Percentiles rank a stretch among this genome's conserved stretches.
phyloP scores from a whole-genome alignment of 1,140 invertebrate genomes.

The Calliphora vicina region DNA sequence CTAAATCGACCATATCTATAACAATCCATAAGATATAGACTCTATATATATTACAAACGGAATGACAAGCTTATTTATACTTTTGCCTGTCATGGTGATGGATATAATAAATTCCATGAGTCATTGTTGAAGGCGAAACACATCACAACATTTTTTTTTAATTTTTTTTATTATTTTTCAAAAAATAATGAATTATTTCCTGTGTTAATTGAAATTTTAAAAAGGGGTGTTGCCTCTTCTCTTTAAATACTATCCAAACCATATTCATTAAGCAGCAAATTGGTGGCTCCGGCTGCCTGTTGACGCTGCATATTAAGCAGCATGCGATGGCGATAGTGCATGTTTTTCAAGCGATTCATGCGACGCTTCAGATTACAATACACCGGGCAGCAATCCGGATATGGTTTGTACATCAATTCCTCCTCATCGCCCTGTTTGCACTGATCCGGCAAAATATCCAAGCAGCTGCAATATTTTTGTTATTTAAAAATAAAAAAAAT shows the following conservation, averaged over 20 bases:
- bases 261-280: slow-evolving; percentile 27
- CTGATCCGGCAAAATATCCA: slow-evolving; percentile 60
- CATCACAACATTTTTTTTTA: no score
- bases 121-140: no score
- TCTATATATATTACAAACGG: no score
- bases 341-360: slow-evolving; percentile 57
- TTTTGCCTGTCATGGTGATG: no score
- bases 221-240: not conserved
- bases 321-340: slow-evolving; percentile 58
- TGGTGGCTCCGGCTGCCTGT: slow-evolving; percentile 23
- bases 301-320: slow-evolving; percentile 53
- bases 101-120: no score
- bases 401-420: slow-evolving; percentile 61
- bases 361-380: slow-evolving; percentile 60
- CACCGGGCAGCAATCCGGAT: slow-evolving; percentile 59
- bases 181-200: no score
- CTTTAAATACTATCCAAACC: slow-evolving; percentile 24
- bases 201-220: no score
- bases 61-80: no score
- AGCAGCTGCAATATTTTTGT: slow-evolving; percentile 45
- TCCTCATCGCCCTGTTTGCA: slow-evolving; percentile 61
- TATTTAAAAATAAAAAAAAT: slow-evolving; percentile 21
- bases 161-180: no score
- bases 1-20: no score
- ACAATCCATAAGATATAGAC: no score